A percentile compares a stretch with the other conserved stretches of the same genome.
These are phyloP conservation scores for Coelopa pilipes DNA, from an alignment of 2,888 invertebrate species.

Conservation along the genomic window DNA sequence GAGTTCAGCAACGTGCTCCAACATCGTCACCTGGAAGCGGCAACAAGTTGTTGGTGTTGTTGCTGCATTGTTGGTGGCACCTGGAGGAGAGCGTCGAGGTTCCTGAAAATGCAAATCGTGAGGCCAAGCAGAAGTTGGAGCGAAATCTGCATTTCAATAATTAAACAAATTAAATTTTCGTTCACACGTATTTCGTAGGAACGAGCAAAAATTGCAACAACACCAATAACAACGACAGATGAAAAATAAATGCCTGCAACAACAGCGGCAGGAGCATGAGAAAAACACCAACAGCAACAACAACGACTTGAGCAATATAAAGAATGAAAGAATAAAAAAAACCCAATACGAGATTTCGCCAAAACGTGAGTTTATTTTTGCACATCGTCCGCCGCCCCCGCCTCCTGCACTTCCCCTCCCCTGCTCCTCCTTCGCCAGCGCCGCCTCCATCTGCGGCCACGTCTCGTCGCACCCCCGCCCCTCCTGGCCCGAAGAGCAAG, in stretches of 20 bases:
- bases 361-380: slow-evolving; percentile 34
- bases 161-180: slow-evolving; percentile 37
- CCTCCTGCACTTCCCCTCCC: background rate
- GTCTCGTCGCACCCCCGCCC: background rate
- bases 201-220: background rate
- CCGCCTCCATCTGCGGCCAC: background rate
- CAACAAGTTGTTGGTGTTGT: no score
- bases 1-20: no score
- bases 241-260: no score
- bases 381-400: slow-evolving; percentile 7
- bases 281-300: no score
- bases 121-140: background rate
- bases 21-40: no score
- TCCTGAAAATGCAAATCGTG: no score
- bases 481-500: background rate
- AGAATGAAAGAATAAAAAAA: background rate
- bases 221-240: no score
- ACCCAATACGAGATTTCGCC: background rate
- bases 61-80: no score
- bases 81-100: no score
- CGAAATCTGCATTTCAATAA: slow-evolving; percentile 29
- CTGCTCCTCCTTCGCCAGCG: no score
- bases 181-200: slow-evolving; percentile 26
- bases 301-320: no score
- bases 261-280: no score